Evolutionary conservation across 2,797 vertebrate species (phyloP).

Genomic region (Poliocrania exsul): DNA sequence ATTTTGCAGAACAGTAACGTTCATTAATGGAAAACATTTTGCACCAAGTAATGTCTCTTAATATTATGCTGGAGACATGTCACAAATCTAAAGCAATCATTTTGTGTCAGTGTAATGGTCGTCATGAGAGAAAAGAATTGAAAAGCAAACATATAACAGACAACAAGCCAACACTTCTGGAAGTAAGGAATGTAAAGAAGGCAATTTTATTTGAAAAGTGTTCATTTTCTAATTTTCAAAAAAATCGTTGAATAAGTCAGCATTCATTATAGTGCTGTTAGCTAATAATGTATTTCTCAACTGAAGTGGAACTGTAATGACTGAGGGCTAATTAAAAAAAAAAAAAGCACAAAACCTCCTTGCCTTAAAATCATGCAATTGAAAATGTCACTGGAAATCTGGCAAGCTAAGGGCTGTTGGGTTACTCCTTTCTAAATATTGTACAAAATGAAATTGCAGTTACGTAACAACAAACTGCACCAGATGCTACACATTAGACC

Average conservation of each 20-base stretch:
- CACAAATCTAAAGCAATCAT: background rate
- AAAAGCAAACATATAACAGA: background rate
- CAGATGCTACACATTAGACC: constrained; percentile 31
- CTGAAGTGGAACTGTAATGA: background rate
- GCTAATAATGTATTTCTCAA: constrained; percentile 16
- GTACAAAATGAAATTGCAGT: constrained; percentile 27
- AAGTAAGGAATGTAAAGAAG: background rate
- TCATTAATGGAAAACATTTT: background rate
- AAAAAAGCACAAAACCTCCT: background rate
- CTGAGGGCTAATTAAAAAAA: background rate
- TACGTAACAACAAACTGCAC: constrained; percentile 33
- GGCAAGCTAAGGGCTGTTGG: constrained; percentile 6
- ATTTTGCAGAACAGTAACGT: background rate
- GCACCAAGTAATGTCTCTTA: background rate
- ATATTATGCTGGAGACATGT: background rate
- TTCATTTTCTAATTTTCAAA: constrained; percentile 23
- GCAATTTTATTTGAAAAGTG: background rate
- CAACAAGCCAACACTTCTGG: background rate
- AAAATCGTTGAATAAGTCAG: background rate
- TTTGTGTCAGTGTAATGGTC: background rate
- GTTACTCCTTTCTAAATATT: constrained; percentile 54
- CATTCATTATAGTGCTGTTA: background rate
- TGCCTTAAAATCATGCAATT: background rate
- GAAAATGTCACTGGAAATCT: constrained; percentile 36
- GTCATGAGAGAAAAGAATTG: background rate